phyloP scores from a whole-genome alignment of 2,888 invertebrate species.

The Cosmorhoe ocellata region DNA sequence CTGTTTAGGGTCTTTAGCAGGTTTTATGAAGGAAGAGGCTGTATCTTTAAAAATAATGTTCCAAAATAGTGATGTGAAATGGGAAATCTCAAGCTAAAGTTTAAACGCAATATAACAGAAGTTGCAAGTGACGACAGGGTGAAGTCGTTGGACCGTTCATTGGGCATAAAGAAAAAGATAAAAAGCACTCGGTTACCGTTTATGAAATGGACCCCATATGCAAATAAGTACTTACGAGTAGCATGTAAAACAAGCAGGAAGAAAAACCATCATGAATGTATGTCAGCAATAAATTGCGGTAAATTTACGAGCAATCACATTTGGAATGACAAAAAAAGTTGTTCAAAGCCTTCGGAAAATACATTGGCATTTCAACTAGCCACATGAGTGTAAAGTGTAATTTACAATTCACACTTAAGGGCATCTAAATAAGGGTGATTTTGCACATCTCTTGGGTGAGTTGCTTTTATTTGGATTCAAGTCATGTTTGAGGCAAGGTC shows the following conservation, averaged over 20 bases:
- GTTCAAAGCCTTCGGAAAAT: conserved; percentile 14
- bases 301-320: conserved; percentile 6
- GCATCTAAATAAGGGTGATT: neutral
- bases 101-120: too few relatives aligned
- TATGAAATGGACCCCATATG: neutral
- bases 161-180: too few relatives aligned
- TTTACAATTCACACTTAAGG: neutral
- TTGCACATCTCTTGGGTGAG: neutral
- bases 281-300: conserved; percentile 4
- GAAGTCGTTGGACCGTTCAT: too few relatives aligned
- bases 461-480: conserved; percentile 34
- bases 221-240: too few relatives aligned
- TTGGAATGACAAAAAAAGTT: conserved; percentile 9
- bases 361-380: conserved; percentile 14
- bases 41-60: neutral
- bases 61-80: too few relatives aligned
- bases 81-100: too few relatives aligned
- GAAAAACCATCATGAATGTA: conserved; percentile 1
- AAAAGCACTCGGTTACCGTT: too few relatives aligned
- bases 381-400: conserved; percentile 18
- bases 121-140: too few relatives aligned
- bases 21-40: conserved; percentile 13
- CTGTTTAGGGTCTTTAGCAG: conserved; percentile 9
- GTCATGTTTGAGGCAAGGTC: conserved; percentile 49
- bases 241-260: neutral